Percentiles rank a stretch among this genome's conserved stretches.
phyloP scores from a whole-genome alignment of 1,140 invertebrate species.

The Macrobrachium rosenbergii region DNA sequence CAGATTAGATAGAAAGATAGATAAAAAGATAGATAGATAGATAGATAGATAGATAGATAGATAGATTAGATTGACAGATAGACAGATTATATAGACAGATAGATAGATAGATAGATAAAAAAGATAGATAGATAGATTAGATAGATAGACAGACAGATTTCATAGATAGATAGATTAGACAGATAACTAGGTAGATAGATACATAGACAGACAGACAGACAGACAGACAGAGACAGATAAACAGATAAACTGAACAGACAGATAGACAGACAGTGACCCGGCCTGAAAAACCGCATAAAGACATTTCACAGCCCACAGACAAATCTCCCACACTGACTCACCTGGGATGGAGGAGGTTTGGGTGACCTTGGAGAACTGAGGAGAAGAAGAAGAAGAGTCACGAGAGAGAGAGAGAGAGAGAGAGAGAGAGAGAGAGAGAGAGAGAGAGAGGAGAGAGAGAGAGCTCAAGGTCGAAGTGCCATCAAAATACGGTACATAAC shows the following conservation, averaged over 20 bases:
- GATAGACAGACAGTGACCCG: background rate
- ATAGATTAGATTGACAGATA: background rate
- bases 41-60: background rate
- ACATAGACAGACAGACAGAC: background rate
- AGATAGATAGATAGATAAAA: no score
- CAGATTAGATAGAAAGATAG: background rate
- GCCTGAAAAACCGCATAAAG: no score
- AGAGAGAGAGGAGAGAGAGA: no score
- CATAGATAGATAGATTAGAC: background rate
- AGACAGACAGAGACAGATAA: slow-evolving; percentile 4
- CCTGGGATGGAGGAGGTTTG: background rate
- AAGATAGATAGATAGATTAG: no score
- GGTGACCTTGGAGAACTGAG: background rate
- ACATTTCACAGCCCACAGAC: no score
- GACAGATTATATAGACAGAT: slow-evolving; percentile 5
- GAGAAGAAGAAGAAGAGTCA: background rate
- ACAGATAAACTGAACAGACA: background rate
- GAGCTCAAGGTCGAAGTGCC: no score
- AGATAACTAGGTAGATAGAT: background rate
- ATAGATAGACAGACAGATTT: background rate
- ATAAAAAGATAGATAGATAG: no score
- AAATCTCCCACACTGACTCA: no score
- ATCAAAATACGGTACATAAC: no score
- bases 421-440: background rate
- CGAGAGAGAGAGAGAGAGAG: background rate